Base-by-base conservation (phyloP, 2,888 invertebrate genomes). In the Pseudococcus longispinus region DNA sequence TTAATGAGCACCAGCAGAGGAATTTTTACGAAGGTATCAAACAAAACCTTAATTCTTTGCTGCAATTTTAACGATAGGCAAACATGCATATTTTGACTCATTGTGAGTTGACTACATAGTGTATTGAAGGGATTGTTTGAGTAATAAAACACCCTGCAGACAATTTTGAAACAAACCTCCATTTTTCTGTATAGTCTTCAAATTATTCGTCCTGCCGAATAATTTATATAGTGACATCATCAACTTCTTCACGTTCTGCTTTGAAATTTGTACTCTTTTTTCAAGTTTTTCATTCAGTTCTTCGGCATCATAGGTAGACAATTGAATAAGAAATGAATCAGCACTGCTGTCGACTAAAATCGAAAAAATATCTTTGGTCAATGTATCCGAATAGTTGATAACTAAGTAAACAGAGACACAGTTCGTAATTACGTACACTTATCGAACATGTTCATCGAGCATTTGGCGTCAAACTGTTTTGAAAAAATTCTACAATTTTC, bases 211-310 rank as follows among this genome's bases (percentile, higher is more conserved):
- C 15, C 51, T 77, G 1, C 26, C 15, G n/a, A 86, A n/a, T 20
- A 80, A 20, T 77, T 46, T 80, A 29, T 80, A 80, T 11, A 86
- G 20, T 18, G 86, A 74, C 18, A 55, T 13, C 32, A 86, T 86
- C 29, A 86, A 74, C 23, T 86, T 77, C 13, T 86, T 74, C 26
- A 86, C 80, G 20, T 77, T 86, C 9, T 86, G 86, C 37, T 86
- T 86, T 11, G 86, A 86, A 26, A 80, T 26, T 15, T 86, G 86
- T 4, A 80, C 86, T 26, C 86, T 74, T 80, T 77, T 86, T 18
- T 80, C 86, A 8, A 86, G 37, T n/a, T 86, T 86, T 80, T 86
- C 86, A n/a, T 86, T 86, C 0, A 86, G 80, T 32, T 86, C 86
- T 51, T 80, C 86, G 4, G 80, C 26, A 32, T 86, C 86, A 18